Evolutionary conservation across 1,140 invertebrate species (phyloP).

Genomic region (Drosophila kanapiae): DNA sequence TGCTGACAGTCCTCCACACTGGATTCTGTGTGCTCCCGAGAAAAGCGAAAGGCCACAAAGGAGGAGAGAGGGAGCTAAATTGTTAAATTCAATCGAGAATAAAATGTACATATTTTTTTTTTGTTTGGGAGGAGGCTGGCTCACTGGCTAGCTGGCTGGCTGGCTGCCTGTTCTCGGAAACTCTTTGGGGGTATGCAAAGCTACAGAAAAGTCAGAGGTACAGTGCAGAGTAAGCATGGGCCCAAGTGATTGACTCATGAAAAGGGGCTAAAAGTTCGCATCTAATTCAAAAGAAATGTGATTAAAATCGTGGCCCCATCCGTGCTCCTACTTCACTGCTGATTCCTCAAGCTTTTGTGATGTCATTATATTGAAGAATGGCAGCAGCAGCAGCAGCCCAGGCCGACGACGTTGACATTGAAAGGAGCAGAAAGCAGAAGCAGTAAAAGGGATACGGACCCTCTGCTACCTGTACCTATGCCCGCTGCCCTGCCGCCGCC

Average conservation of each 20-base stretch:
- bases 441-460: slow-evolving; percentile 45
- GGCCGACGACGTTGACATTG: slow-evolving; percentile 71
- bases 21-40: slow-evolving; percentile 43
- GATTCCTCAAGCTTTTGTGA: slow-evolving; percentile 74
- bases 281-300: slow-evolving; percentile 84
- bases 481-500: slow-evolving; percentile 17
- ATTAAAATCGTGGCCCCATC: slow-evolving; percentile 72
- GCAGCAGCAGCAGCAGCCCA: slow-evolving; percentile 55
- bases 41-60: slow-evolving; percentile 74
- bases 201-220: slow-evolving; percentile 14
- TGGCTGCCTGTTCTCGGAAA: slow-evolving; percentile 41
- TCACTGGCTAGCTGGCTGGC: not conserved
- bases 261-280: slow-evolving; percentile 73
- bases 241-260: slow-evolving; percentile 78
- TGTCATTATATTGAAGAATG: slow-evolving; percentile 84
- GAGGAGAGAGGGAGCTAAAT: slow-evolving; percentile 39
- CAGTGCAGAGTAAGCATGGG: not conserved
- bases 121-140: slow-evolving; percentile 29
- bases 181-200: slow-evolving; percentile 50
- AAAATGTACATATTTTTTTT: slow-evolving; percentile 33
- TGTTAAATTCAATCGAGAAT: slow-evolving; percentile 68
- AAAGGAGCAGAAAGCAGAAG: slow-evolving; percentile 53
- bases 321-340: slow-evolving; percentile 44
- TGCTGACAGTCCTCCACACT: slow-evolving; percentile 67
- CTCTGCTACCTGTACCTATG: slow-evolving; percentile 32